Percentiles rank a stretch among this genome's conserved stretches.
Evolutionary conservation across 1,140 invertebrate genomes (phyloP).

Genomic region (Anthonomus grandis): DNA sequence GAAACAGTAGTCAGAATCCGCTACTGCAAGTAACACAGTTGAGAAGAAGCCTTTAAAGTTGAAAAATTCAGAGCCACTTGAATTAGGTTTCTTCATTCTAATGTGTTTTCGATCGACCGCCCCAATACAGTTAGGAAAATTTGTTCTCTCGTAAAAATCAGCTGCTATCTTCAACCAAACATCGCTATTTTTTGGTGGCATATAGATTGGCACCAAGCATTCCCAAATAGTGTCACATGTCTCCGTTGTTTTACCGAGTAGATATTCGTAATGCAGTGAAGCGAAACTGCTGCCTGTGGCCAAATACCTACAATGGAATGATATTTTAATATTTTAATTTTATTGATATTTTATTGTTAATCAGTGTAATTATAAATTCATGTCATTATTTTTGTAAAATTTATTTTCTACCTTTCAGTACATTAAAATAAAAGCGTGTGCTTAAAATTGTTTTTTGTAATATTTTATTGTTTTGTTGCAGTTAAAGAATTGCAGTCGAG

Average conservation of each 20-base stretch:
- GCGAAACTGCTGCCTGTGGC: slow-evolving; percentile 10
- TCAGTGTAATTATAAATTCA: neutral
- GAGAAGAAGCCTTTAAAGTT: slow-evolving; percentile 42
- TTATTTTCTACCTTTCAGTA: too few relatives aligned
- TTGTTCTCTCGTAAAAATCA: slow-evolving; percentile 30
- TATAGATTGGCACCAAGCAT: neutral
- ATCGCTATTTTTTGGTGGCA: neutral
- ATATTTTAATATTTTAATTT: neutral
- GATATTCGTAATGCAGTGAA: slow-evolving; percentile 11
- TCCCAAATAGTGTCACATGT: neutral
- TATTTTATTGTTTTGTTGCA: too few relatives aligned
- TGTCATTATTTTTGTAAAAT: neutral
- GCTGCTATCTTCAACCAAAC: slow-evolving; percentile 6
- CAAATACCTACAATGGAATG: slow-evolving; percentile 22
- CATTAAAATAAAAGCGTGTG: too few relatives aligned
- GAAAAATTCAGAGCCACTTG: slow-evolving; percentile 12
- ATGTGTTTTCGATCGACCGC: slow-evolving; percentile 49
- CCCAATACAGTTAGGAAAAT: slow-evolving; percentile 47
- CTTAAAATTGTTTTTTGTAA: too few relatives aligned
- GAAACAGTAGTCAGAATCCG: slow-evolving; percentile 17
- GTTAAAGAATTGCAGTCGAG: slow-evolving; percentile 14
- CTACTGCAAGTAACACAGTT: slow-evolving; percentile 19
- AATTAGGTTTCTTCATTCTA: slow-evolving; percentile 18
- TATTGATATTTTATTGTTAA: neutral
- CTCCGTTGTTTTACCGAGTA: slow-evolving; percentile 8